Evolutionary conservation across 2,113 vertebrate species (phyloP).

Genomic region (Dasyurus viverrinus): DNA sequence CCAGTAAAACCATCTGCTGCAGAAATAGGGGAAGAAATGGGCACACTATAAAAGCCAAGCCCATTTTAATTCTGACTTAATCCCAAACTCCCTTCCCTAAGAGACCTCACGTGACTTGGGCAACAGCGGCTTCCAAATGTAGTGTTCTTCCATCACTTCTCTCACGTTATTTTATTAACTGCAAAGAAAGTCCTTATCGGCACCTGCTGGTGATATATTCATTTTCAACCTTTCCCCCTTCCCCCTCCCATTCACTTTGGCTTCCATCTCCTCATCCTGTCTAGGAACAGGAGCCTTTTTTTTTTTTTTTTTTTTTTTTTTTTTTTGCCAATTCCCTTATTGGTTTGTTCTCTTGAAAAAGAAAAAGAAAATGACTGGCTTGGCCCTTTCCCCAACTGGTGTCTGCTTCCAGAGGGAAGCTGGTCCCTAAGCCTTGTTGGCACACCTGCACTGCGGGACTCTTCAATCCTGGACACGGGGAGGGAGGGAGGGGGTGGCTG

Average conservation of each 20-base stretch:
- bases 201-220: background rate
- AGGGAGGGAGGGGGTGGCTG: background rate
- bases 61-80: conserved; percentile 7
- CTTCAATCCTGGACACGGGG: background rate
- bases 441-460: background rate
- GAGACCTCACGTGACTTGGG: background rate
- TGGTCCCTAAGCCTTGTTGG: background rate
- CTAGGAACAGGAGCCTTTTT: background rate
- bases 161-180: background rate
- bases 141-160: background rate
- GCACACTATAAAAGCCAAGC: background rate
- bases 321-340: background rate
- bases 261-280: background rate
- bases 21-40: background rate
- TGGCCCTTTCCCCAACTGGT: background rate
- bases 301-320: too few relatives aligned
- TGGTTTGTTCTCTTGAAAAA: background rate
- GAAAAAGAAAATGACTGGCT: background rate
- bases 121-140: background rate
- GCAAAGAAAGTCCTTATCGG: background rate
- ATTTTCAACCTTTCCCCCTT: background rate
- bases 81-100: background rate
- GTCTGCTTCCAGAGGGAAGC: background rate
- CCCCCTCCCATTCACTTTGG: background rate
- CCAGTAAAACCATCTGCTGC: conserved; percentile 1